phyloP scores from a whole-genome alignment of 2,797 vertebrate genomes.

The Capromys pilorides region DNA sequence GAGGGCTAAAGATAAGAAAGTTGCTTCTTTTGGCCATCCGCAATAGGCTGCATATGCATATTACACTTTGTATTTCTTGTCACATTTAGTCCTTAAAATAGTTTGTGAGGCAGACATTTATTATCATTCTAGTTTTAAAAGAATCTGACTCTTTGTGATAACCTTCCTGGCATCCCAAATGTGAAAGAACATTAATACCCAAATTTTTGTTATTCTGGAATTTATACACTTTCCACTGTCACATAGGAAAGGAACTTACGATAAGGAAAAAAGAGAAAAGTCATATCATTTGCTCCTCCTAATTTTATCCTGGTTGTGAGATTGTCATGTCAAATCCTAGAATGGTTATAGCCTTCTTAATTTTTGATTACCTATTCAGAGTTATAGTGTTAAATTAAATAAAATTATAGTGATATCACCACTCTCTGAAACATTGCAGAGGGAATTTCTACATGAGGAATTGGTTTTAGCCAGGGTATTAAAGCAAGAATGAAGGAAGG shows the following conservation, averaged over 20 bases:
- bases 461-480: background rate
- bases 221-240: background rate
- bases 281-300: background rate
- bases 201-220: background rate
- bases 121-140: background rate
- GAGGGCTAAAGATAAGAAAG: background rate
- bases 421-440: background rate
- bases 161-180: background rate
- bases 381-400: too few species aligned
- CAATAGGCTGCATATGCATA: background rate
- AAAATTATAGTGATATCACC: too few species aligned
- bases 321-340: background rate
- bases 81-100: background rate
- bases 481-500: background rate
- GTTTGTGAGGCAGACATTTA: background rate
- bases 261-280: background rate
- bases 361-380: background rate
- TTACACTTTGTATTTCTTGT: conserved; percentile 15
- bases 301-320: background rate
- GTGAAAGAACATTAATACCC: background rate
- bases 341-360: background rate
- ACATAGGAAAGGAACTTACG: background rate
- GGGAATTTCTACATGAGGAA: background rate
- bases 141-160: conserved; percentile 4
- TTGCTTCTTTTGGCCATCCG: conserved; percentile 3